Evolutionary conservation across 1,140 invertebrate genomes (phyloP), one percentile per base, ranked within the genome.

Genomic region (Temnothorax longispinosus): DNA sequence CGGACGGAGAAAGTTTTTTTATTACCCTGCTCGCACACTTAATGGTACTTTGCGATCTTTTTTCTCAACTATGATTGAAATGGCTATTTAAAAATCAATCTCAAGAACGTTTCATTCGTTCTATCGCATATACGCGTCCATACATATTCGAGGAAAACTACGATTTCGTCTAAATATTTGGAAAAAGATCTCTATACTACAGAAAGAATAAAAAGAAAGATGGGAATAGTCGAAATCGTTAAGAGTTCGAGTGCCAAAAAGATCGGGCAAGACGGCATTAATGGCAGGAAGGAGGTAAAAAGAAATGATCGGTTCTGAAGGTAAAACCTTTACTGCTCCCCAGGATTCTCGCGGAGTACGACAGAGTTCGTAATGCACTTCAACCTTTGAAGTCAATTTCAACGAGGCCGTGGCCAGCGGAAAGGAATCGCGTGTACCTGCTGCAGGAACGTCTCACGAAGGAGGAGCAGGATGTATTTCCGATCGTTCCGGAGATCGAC

Each of bases 321-420:
- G 72, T 84, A 90, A 90, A 90, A 87, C 47, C 72, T 89, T 90
- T 50, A 58, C 54, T 86, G 87, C 64, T 91, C 15, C 81, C 3
- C 64, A 93, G 93, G 77, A 80, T 92, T 67, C 38, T 91, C 8
- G 65, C 62, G 0, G 93, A 94, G 77, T 81, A 94, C 56, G 67
- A 76, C n/a, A 90, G 87, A 84, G 88, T 94, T 74, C 93, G 92
- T 52, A 89, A 92, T 74, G 87, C 91, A 38, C 86, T 94, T 35
- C 84, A 84, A 78, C 76, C 90, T 8, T 82, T 94, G 47, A 91
- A 94, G 80, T 76, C 84, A 69, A 88, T 93, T 67, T 85, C 88
- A 72, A 88, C 86, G 54, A 92, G 90, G 72, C 21, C 85, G 11
- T 89, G 92, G 92, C 58, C 80, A 67, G 87, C 88, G 11, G 88